Evolutionary conservation across 2,888 invertebrate species (phyloP).

Genomic region (Ochlodes sylvanus): DNA sequence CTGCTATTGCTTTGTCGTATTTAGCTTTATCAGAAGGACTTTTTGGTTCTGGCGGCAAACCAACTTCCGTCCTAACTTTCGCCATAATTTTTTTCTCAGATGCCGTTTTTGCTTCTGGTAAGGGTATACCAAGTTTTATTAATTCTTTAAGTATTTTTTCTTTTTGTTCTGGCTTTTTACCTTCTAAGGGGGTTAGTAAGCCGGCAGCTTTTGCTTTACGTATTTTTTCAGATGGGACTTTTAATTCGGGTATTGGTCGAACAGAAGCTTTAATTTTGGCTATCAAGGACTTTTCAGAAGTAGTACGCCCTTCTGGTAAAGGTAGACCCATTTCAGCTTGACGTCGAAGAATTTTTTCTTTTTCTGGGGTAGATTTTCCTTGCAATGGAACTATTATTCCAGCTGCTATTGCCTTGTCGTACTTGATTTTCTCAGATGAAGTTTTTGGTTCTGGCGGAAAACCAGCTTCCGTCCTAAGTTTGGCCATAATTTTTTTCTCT

Average conservation of each 20-base stretch:
- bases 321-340: slow-evolving; percentile 45
- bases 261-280: slow-evolving; percentile 46
- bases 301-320: slow-evolving; percentile 38
- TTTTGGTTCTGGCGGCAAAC: slow-evolving; percentile 49
- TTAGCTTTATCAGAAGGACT: slow-evolving; percentile 48
- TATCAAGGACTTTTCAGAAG: slow-evolving; percentile 47
- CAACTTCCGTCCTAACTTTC: slow-evolving; percentile 43
- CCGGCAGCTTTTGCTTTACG: slow-evolving; percentile 48
- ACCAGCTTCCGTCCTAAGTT: slow-evolving; percentile 44
- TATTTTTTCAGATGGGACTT: slow-evolving; percentile 46
- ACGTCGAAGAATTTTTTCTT: slow-evolving; percentile 48
- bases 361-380: slow-evolving; percentile 48
- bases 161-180: slow-evolving; percentile 45
- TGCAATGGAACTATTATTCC: slow-evolving; percentile 52
- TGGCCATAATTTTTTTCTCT: slow-evolving; percentile 45
- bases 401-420: slow-evolving; percentile 46
- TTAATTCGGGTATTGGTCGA: slow-evolving; percentile 41
- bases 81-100: slow-evolving; percentile 47
- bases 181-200: slow-evolving; percentile 26
- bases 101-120: slow-evolving; percentile 46
- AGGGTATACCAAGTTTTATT: slow-evolving; percentile 43
- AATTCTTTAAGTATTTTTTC: slow-evolving; percentile 49
- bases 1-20: slow-evolving; percentile 49
- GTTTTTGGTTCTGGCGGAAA: slow-evolving; percentile 19
- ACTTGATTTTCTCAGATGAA: slow-evolving; percentile 44